These are phyloP conservation scores for Crenuchus spilurus DNA, from an alignment of 2,797 vertebrate species.

Conservation along the genomic window DNA sequence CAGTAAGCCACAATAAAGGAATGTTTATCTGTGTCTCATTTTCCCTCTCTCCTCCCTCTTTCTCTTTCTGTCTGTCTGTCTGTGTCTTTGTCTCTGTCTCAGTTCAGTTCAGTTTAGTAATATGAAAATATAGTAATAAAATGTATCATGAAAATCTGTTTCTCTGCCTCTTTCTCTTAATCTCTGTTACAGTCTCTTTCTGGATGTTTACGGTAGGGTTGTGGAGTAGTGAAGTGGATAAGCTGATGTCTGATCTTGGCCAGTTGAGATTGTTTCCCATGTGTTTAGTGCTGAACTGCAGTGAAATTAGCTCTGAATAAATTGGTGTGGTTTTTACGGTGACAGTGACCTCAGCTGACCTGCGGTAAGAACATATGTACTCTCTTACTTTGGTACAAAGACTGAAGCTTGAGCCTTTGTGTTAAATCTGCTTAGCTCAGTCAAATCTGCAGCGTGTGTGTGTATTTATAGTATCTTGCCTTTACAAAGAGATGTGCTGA, in stretches of 20 bases:
- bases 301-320: background rate
- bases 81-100: slow-evolving; percentile 72
- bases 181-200: too few species aligned
- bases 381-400: background rate
- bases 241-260: too few species aligned
- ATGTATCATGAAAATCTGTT: too few species aligned
- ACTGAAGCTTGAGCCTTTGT: background rate
- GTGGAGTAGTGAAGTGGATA: too few species aligned
- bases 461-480: slow-evolving; percentile 6
- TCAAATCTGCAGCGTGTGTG: background rate
- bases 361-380: background rate
- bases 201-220: too few species aligned
- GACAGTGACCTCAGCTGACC: background rate
- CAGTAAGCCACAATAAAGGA: slow-evolving; percentile 35
- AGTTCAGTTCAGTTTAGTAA: too few species aligned
- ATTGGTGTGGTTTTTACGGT: background rate
- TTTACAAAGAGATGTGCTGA: slow-evolving; percentile 22
- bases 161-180: slow-evolving; percentile 51
- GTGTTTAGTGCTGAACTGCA: too few species aligned
- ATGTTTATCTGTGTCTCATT: background rate
- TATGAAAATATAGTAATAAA: too few species aligned
- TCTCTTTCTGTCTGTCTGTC: slow-evolving; percentile 48
- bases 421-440: background rate
- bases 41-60: background rate
- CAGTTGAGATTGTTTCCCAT: too few species aligned